These are phyloP conservation scores for Epinephelus coioides DNA, from an alignment of 2,797 vertebrate species.

Conservation along the genomic window DNA sequence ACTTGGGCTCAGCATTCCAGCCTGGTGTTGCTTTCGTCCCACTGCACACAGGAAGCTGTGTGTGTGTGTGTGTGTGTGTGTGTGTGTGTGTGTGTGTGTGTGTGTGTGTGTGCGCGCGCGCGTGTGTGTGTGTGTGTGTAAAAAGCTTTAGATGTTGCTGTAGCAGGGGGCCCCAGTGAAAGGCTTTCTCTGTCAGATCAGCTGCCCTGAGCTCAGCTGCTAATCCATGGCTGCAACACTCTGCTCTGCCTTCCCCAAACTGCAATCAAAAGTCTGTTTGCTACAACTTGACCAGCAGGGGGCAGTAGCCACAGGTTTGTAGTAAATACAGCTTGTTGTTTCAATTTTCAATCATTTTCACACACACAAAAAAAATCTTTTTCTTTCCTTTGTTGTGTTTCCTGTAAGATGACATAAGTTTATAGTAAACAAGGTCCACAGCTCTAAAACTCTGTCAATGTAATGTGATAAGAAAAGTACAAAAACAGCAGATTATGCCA, in stretches of 20 bases:
- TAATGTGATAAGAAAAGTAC: background rate
- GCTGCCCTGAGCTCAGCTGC: conserved; percentile 65
- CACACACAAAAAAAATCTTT: background rate
- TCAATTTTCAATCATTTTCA: background rate
- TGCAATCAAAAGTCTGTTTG: conserved; percentile 14
- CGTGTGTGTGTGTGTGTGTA: conserved; percentile 28
- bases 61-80: conserved; percentile 38
- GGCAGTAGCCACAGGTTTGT: background rate
- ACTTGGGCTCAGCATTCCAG: conserved; percentile 79
- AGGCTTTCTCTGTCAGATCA: conserved; percentile 72
- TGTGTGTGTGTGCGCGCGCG: conserved; percentile 39
- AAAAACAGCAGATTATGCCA: background rate
- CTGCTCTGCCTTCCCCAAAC: conserved; percentile 1
- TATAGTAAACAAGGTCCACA: background rate
- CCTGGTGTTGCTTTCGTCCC: conserved; percentile 69
- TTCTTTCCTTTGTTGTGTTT: background rate
- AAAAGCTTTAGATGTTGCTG: conserved; percentile 61
- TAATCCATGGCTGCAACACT: conserved; percentile 62
- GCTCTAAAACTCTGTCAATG: background rate
- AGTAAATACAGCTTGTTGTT: background rate
- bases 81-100: conserved; percentile 45
- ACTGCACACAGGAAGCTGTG: conserved; percentile 61
- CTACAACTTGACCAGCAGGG: conserved; percentile 4
- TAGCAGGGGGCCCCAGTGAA: conserved; percentile 69
- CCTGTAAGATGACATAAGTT: background rate